A percentile compares a stretch with the other conserved stretches of the same genome.
Conservation (phyloP, 2,113 vertebrate genomes). For the Scytalopus superciliaris region DNA sequence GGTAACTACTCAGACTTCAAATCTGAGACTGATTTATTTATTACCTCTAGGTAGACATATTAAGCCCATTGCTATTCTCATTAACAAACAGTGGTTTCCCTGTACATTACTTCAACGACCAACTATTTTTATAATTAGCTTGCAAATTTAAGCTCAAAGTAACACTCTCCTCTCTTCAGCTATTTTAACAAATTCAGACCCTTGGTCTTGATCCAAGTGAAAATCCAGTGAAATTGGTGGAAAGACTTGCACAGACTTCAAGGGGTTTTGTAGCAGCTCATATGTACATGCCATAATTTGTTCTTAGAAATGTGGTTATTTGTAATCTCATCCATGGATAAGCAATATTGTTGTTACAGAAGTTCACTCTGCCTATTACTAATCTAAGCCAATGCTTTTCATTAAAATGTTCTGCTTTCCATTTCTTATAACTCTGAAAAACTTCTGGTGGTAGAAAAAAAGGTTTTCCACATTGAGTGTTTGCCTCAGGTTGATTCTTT, state of each 20-base stretch:
- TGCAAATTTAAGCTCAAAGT: slow-evolving; percentile 38
- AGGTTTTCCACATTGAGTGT: neutral
- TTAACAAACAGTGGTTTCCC: slow-evolving; percentile 46
- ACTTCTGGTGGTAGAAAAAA: neutral
- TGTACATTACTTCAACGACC: slow-evolving; percentile 28
- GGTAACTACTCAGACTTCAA: neutral
- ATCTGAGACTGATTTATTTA: slow-evolving; percentile 40
- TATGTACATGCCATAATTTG: neutral
- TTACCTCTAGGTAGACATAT: slow-evolving; percentile 50
- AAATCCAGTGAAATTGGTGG: slow-evolving; percentile 7
- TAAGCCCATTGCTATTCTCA: slow-evolving; percentile 36
- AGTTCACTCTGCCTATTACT: neutral
- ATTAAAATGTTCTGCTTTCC: slow-evolving; percentile 11
- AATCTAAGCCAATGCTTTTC: neutral
- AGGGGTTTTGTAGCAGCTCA: neutral
- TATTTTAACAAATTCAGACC: slow-evolving; percentile 8
- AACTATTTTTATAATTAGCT: slow-evolving; percentile 54
- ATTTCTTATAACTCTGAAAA: neutral
- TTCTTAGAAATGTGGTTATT: neutral
- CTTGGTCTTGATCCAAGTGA: slow-evolving; percentile 2
- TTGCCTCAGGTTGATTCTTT: slow-evolving; percentile 15
- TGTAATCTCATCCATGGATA: neutral
- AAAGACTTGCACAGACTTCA: neutral
- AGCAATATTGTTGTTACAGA: neutral
- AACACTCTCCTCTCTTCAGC: neutral